phyloP scores from a whole-genome alignment of 2,888 invertebrate genomes.

The Cotesia congregata region DNA sequence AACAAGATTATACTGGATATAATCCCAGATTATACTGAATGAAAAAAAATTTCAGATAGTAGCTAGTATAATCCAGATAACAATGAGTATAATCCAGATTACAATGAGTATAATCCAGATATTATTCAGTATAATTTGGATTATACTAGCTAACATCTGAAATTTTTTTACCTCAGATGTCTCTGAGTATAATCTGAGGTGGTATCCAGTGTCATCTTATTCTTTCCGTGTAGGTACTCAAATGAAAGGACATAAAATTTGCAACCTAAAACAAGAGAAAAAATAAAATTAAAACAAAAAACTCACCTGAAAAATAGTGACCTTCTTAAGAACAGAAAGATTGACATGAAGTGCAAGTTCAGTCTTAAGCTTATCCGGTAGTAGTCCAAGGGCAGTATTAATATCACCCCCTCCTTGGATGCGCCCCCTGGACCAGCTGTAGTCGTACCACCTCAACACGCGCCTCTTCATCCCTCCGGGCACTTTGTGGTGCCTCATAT shows the following conservation, averaged over 20 bases:
- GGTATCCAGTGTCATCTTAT: too few relatives aligned
- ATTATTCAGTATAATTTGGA: too few relatives aligned
- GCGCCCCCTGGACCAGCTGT: constrained; percentile 96
- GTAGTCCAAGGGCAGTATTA: constrained; percentile 91
- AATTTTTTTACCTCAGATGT: too few relatives aligned
- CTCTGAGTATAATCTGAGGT: too few relatives aligned
- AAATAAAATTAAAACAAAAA: constrained; percentile 15
- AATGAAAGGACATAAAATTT: background rate
- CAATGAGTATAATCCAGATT: too few relatives aligned
- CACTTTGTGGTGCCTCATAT: constrained; percentile 97
- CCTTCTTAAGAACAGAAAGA: constrained; percentile 94
- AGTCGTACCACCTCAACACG: constrained; percentile 97
- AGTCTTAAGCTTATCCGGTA: constrained; percentile 97
- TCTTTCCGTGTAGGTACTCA: too few relatives aligned
- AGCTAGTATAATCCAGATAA: too few relatives aligned
- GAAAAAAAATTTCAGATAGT: too few relatives aligned
- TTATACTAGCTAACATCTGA: too few relatives aligned
- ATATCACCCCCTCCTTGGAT: constrained; percentile 97
- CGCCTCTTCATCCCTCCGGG: constrained; percentile 97
- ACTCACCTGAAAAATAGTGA: constrained; percentile 78
- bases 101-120: too few relatives aligned
- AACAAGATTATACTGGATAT: too few relatives aligned
- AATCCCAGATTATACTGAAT: too few relatives aligned
- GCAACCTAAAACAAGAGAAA: background rate
- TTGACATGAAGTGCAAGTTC: constrained; percentile 96